Evolutionary conservation across 2,888 invertebrate genomes (phyloP).

Genomic region (Schrankia costaestrigalis): DNA sequence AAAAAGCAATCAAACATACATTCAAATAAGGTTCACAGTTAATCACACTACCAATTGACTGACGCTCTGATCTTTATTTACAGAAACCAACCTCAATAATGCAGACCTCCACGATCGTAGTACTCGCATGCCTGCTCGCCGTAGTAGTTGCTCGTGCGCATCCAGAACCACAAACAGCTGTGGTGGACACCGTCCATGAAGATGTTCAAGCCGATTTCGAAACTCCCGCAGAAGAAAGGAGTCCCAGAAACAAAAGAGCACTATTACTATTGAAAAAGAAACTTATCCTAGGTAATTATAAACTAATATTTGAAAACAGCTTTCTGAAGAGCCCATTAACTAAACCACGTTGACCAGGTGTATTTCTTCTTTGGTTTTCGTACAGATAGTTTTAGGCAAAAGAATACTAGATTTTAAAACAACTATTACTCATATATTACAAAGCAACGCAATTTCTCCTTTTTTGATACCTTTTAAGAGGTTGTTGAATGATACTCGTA

Average conservation of each 20-base stretch:
- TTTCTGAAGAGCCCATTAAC: neutral
- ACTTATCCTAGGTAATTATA: slow-evolving; percentile 60
- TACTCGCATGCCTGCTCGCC: slow-evolving; percentile 63
- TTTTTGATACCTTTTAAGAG: too few relatives aligned
- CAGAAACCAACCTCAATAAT: slow-evolving; percentile 46
- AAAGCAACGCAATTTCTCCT: too few relatives aligned
- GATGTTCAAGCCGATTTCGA: slow-evolving; percentile 46
- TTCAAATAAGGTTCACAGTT: too few relatives aligned
- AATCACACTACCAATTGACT: neutral
- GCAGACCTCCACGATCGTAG: slow-evolving; percentile 64
- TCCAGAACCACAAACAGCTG: slow-evolving; percentile 30
- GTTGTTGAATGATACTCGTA: too few relatives aligned
- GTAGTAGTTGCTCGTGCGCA: slow-evolving; percentile 51
- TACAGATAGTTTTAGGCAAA: too few relatives aligned
- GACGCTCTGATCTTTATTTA: neutral
- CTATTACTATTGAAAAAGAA: slow-evolving; percentile 69
- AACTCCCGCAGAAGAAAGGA: slow-evolving; percentile 56
- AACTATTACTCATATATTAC: neutral
- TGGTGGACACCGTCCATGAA: too few relatives aligned
- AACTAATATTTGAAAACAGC: neutral
- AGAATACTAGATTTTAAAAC: too few relatives aligned
- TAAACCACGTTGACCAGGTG: neutral
- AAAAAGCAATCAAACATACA: too few relatives aligned
- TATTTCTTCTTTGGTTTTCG: too few relatives aligned
- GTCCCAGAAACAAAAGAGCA: slow-evolving; percentile 65